Evolutionary conservation across 1,140 invertebrate species (phyloP), one percentile per base, ranked within the genome.

Genomic region (Heliconius hermathena): DNA sequence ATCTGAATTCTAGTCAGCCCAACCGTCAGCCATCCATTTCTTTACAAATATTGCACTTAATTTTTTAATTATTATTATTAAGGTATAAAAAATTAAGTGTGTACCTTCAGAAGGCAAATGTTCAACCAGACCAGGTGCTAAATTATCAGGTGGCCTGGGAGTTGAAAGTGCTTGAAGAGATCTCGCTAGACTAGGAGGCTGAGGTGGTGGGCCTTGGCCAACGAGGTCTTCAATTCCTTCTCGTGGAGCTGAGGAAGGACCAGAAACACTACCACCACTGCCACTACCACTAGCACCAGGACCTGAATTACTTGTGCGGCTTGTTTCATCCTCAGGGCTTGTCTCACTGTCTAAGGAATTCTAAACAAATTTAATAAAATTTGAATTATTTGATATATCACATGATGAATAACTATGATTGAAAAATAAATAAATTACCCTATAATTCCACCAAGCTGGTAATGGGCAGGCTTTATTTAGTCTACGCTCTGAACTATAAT

Each of bases 401-500:
- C 54, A 60, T 20, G 9, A 11, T 9, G 0, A 60, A 60, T 57
- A 22, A 26, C 3, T 29, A 66, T 16, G 13, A 9, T 16, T 29
- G 0, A 66, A n/a, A 57, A 57, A 70, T 74, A 41, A 46, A 11
- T 66, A 33, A 84, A 87, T 92, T 83, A 94, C 91, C 74, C 88
- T 90, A 73, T 92, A 91, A 84, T 89, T 88, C 89, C 90, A 93
- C 88, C 89, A 90, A 33, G 89, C 84, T 11, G 90, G 91, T 76
- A 94, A 81, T n/a, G 85, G 84, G 73, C 85, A 92, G 13, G 85
- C 77, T 87, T 88, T 91, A 52, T 92, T 91, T 0, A 88, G 60
- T 79, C 85, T 90, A 3, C 89, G 83, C 70, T 93, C 93, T 22
- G 90, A 86, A 73, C 88, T 95, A 90, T 96, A 95, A 94, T 95